Conservation (phyloP, 2,113 vertebrate genomes). For the Saccopteryx bilineata region DNA sequence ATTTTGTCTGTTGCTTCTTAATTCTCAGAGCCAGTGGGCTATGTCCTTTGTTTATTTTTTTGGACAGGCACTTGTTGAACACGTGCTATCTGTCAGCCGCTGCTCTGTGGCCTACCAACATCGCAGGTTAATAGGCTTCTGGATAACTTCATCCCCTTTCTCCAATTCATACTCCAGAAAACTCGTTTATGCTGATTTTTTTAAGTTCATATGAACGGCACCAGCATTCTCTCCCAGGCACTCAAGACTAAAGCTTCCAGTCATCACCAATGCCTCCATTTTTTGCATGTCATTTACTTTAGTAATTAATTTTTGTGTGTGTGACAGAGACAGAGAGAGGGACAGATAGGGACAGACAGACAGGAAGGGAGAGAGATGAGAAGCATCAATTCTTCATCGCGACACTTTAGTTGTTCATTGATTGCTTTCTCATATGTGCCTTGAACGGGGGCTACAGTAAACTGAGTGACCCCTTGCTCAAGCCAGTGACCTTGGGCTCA, state of each 20-base stretch:
- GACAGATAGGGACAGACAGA: too few species aligned
- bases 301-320: not conserved
- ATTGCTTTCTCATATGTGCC: too few species aligned
- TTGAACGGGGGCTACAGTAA: too few species aligned
- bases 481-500: too few species aligned
- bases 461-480: too few species aligned
- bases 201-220: not conserved
- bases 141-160: not conserved
- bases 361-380: too few species aligned
- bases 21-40: not conserved
- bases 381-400: too few species aligned
- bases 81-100: not conserved
- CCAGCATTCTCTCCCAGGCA: not conserved
- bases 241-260: conserved; percentile 7
- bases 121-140: not conserved
- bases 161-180: not conserved
- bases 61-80: not conserved
- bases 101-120: not conserved
- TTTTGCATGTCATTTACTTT: not conserved
- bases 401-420: too few species aligned
- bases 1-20: not conserved
- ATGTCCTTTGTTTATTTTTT: not conserved
- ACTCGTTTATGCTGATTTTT: not conserved
- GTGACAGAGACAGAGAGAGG: too few species aligned
- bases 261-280: not conserved